Percentiles rank a stretch among this genome's conserved stretches.
Evolutionary conservation across 1,140 invertebrate species (phyloP).

Genomic region (Microplitis demolitor): DNA sequence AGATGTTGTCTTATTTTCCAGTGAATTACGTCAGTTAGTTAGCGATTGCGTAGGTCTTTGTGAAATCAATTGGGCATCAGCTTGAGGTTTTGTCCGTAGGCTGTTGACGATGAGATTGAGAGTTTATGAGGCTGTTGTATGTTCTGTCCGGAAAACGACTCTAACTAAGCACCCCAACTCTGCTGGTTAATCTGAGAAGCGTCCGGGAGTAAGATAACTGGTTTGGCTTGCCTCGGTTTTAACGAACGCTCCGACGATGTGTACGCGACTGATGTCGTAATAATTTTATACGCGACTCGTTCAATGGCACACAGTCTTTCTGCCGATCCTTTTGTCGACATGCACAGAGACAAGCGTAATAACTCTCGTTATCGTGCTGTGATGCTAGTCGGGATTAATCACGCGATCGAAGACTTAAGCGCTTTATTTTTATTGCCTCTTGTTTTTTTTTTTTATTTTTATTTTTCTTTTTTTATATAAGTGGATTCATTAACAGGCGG

Average conservation of each 20-base stretch:
- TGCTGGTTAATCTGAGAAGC: not conserved
- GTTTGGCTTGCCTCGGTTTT: slow-evolving; percentile 37
- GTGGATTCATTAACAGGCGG: not conserved
- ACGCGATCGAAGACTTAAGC: slow-evolving; percentile 27
- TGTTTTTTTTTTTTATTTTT: not conserved
- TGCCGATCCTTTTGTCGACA: slow-evolving; percentile 40
- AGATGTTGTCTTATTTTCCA: too few species aligned
- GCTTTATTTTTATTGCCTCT: not conserved
- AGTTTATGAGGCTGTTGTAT: too few species aligned
- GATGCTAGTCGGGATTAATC: slow-evolving; percentile 41
- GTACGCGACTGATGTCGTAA: slow-evolving; percentile 33
- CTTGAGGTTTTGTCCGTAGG: too few species aligned
- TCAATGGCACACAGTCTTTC: slow-evolving; percentile 18
- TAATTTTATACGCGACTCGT: slow-evolving; percentile 42
- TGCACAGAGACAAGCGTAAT: slow-evolving; percentile 44
- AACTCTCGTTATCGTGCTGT: slow-evolving; percentile 45
- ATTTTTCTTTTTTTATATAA: not conserved
- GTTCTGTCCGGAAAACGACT: too few species aligned
- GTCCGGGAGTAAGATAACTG: slow-evolving; percentile 31
- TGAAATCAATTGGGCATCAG: too few species aligned
- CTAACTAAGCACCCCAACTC: slow-evolving; percentile 11
- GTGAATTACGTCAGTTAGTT: too few species aligned
- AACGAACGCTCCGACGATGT: slow-evolving; percentile 8
- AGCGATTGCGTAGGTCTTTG: too few species aligned
- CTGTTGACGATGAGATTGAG: too few species aligned